phyloP scores from a whole-genome alignment of 1,140 invertebrate species.

The Monochamus saltuarius region DNA sequence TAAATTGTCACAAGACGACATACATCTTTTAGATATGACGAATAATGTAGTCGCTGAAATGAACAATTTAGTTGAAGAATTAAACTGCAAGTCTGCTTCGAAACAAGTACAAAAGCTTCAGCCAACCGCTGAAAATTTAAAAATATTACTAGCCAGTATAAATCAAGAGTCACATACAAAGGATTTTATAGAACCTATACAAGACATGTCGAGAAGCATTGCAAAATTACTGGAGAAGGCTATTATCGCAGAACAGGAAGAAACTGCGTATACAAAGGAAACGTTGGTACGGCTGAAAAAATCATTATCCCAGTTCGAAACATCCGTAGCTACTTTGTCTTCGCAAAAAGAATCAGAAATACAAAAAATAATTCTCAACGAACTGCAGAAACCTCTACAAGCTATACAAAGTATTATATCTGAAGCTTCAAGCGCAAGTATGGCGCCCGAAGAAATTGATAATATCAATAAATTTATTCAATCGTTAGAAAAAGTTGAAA shows the following conservation, averaged over 20 bases:
- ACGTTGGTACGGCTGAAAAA: constrained; percentile 22
- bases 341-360: background rate
- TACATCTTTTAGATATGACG: constrained; percentile 35
- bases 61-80: constrained; percentile 29
- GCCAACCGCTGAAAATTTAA: constrained; percentile 35
- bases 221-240: constrained; percentile 51
- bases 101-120: constrained; percentile 32
- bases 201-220: constrained; percentile 53
- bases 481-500: constrained; percentile 29
- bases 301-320: constrained; percentile 31
- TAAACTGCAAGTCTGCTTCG: constrained; percentile 24
- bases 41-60: constrained; percentile 32
- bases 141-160: constrained; percentile 42
- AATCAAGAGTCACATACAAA: constrained; percentile 49
- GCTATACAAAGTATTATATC: constrained; percentile 30
- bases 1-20: constrained; percentile 40
- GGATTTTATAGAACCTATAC: constrained; percentile 51
- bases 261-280: constrained; percentile 45
- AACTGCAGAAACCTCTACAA: constrained; percentile 39
- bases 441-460: constrained; percentile 29
- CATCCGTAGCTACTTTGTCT: constrained; percentile 11
- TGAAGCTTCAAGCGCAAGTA: constrained; percentile 7
- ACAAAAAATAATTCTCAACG: constrained; percentile 22
- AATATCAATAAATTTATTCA: constrained; percentile 34
- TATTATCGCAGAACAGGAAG: constrained; percentile 24